Evolutionary conservation across 1,140 invertebrate species (phyloP).

Genomic region (Drosophila athabasca): DNA sequence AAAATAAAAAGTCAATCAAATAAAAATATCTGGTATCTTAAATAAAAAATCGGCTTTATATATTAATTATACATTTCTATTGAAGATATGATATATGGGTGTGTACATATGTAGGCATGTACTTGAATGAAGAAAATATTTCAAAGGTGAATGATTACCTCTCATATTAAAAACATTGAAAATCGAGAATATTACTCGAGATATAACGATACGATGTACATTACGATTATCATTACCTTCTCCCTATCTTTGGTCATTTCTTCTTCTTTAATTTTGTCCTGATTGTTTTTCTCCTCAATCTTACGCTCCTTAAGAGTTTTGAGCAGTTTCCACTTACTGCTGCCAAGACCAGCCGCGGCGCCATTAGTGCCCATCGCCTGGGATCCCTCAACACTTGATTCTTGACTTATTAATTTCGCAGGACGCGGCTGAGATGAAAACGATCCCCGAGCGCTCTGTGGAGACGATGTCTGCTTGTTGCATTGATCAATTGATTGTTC

Average conservation of each 20-base stretch:
- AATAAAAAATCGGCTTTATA: too few species aligned
- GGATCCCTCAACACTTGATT: conserved; percentile 54
- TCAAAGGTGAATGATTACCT: too few species aligned
- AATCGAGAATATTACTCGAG: too few species aligned
- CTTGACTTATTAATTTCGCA: conserved; percentile 41
- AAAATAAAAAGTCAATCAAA: too few species aligned
- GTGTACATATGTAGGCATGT: too few species aligned
- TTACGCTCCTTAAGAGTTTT: conserved; percentile 95
- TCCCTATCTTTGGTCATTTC: conserved; percentile 87
- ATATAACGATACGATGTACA: background rate
- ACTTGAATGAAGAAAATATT: background rate
- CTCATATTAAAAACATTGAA: too few species aligned
- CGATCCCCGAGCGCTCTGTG: background rate
- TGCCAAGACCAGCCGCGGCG: conserved; percentile 55
- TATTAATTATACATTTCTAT: too few species aligned
- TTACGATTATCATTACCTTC: conserved; percentile 85
- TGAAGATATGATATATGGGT: too few species aligned
- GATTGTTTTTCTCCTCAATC: conserved; percentile 91
- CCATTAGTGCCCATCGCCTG: conserved; percentile 36
- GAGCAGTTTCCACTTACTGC: conserved; percentile 94
- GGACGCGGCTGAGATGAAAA: background rate
- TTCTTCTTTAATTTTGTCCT: conserved; percentile 86
- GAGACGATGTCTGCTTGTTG: too few species aligned
- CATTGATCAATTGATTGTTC: too few species aligned
- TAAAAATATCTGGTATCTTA: too few species aligned